A percentile compares a stretch with the other conserved stretches of the same genome.
phyloP scores from a whole-genome alignment of 2,888 invertebrate genomes.

The Zygaena filipendulae region DNA sequence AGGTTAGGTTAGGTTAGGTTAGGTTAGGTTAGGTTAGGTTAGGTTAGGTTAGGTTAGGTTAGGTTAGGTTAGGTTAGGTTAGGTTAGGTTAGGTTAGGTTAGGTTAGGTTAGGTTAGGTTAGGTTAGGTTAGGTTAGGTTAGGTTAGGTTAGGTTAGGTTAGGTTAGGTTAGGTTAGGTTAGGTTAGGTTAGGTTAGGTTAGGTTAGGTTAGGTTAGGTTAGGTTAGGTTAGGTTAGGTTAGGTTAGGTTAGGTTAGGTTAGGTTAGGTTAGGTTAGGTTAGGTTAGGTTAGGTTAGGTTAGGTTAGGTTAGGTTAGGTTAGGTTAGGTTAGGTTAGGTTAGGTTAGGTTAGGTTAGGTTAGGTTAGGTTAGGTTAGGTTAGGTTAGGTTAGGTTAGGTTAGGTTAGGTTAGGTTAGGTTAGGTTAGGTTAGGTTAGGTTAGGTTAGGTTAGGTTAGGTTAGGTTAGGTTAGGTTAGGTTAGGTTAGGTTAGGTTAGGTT shows the following conservation, averaged over 20 bases:
- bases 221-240: constrained; percentile 24
- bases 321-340: constrained; percentile 22
- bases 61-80: constrained; percentile 34
- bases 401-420: constrained; percentile 18
- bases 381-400: constrained; percentile 19
- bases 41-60: constrained; percentile 29
- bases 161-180: constrained; percentile 22
- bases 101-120: constrained; percentile 29
- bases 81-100: constrained; percentile 31
- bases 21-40: constrained; percentile 25
- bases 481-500: constrained; percentile 15
- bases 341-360: constrained; percentile 21
- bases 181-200: constrained; percentile 22
- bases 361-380: constrained; percentile 21
- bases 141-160: constrained; percentile 22
- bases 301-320: constrained; percentile 23
- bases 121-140: constrained; percentile 22
- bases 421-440: constrained; percentile 17
- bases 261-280: constrained; percentile 22
- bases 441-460: constrained; percentile 21
- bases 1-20: constrained; percentile 28
- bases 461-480: constrained; percentile 19
- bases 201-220: constrained; percentile 23
- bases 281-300: constrained; percentile 21
- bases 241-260: constrained; percentile 24